Evolutionary conservation across 2,113 vertebrate genomes (phyloP).

Genomic region (Corythaeola cristata): DNA sequence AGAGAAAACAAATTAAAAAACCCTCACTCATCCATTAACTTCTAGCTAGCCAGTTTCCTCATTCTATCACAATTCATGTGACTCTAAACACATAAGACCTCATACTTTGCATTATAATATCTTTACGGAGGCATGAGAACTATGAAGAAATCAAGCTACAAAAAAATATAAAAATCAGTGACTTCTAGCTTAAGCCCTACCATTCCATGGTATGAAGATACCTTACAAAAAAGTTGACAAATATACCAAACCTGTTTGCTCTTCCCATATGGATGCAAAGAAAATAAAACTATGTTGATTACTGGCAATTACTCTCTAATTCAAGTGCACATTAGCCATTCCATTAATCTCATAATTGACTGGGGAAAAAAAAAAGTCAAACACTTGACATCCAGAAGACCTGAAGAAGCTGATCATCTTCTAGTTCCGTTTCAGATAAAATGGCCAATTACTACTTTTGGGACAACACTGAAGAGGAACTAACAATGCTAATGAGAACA

Average conservation of each 20-base stretch:
- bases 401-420: neutral
- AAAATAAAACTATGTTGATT: neutral
- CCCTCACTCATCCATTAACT: neutral
- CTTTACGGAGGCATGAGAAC: neutral
- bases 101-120: neutral
- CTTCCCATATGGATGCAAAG: neutral
- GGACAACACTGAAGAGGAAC: neutral
- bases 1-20: neutral
- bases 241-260: neutral
- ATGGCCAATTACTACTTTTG: neutral
- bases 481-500: neutral
- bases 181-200: neutral
- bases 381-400: neutral
- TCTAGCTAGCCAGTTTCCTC: neutral
- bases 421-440: neutral
- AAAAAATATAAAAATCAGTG: neutral
- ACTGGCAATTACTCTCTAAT: neutral
- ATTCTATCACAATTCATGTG: neutral
- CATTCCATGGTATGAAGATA: neutral
- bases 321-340: slow-evolving; percentile 10
- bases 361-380: neutral
- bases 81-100: neutral
- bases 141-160: neutral
- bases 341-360: neutral
- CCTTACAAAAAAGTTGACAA: neutral